Conservation (phyloP, 2,113 vertebrate genomes). For the Protomyctophum bolini region DNA sequence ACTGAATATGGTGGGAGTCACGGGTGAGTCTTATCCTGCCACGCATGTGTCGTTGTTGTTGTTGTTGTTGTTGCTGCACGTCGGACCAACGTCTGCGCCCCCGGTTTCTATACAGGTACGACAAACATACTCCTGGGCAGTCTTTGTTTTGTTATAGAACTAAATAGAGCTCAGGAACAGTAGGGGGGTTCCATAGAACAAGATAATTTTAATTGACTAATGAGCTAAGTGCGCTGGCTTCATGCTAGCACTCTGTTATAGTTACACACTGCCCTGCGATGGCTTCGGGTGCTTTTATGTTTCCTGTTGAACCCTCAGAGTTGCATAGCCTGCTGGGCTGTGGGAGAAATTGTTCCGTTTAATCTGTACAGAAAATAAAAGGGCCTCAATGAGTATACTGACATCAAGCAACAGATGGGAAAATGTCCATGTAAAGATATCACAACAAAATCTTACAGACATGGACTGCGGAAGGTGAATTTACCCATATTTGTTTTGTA, state of each 20-base stretch:
- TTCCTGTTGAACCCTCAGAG: conserved; percentile 38
- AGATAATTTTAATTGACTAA: conserved; percentile 24
- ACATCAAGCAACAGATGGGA: too few species aligned
- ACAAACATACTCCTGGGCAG: neutral
- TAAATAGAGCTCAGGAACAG: conserved; percentile 7
- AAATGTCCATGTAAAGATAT: too few species aligned
- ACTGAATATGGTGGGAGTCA: too few species aligned
- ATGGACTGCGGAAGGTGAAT: too few species aligned
- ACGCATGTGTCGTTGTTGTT: too few species aligned
- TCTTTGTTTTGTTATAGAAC: neutral
- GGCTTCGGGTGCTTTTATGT: conserved; percentile 52
- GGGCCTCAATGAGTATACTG: too few species aligned
- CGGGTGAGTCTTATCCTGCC: too few species aligned
- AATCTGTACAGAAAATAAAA: neutral
- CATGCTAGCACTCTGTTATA: neutral
- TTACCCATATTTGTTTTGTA: too few species aligned
- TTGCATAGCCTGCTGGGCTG: neutral
- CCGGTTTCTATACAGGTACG: neutral
- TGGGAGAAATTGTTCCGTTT: neutral
- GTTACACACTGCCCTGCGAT: conserved; percentile 8
- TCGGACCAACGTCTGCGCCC: too few species aligned
- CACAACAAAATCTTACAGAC: too few species aligned
- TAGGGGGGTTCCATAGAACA: neutral
- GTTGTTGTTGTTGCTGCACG: too few species aligned
- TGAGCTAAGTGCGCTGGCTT: conserved; percentile 24